phyloP scores from a whole-genome alignment of 2,888 invertebrate genomes.

The Yponomeuta cagnagella region DNA sequence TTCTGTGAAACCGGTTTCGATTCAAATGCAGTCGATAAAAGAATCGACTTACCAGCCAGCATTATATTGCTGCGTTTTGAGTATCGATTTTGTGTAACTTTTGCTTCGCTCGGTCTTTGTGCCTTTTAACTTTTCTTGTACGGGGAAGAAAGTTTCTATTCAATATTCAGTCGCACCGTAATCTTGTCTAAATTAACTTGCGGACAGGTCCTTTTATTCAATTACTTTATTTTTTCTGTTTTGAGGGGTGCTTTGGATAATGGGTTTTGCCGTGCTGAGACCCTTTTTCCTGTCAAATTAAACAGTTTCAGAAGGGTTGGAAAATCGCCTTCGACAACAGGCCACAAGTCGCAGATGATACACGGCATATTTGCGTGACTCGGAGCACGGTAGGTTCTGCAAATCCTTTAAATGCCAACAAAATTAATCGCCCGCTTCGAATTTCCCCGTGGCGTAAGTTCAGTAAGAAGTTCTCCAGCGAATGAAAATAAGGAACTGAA shows the following conservation, averaged over 20 bases:
- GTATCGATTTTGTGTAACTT: slow-evolving; percentile 15
- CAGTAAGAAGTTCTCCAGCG: slow-evolving; percentile 15
- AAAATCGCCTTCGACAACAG: slow-evolving; percentile 14
- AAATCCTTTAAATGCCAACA: slow-evolving; percentile 52
- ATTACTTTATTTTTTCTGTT: slow-evolving; percentile 32
- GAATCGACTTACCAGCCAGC: slow-evolving; percentile 6
- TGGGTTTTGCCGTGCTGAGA: not conserved
- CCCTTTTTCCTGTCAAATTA: not conserved
- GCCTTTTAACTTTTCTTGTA: slow-evolving; percentile 15
- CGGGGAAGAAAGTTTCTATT: slow-evolving; percentile 18
- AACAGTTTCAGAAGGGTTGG: not conserved
- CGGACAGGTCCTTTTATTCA: slow-evolving; percentile 60
- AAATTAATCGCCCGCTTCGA: slow-evolving; percentile 55
- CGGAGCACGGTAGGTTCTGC: slow-evolving; percentile 36
- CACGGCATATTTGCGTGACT: slow-evolving; percentile 51
- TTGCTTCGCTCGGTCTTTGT: not conserved
- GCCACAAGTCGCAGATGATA: slow-evolving; percentile 39
- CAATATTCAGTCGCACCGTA: slow-evolving; percentile 59
- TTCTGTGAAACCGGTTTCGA: not conserved
- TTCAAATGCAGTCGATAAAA: not conserved
- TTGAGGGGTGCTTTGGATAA: not conserved
- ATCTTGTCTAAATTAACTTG: slow-evolving; percentile 60
- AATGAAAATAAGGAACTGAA: slow-evolving; percentile 1
- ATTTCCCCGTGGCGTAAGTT: slow-evolving; percentile 38
- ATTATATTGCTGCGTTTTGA: slow-evolving; percentile 9